Conservation (phyloP, 2,113 vertebrate species). For the Delphinus delphis region DNA sequence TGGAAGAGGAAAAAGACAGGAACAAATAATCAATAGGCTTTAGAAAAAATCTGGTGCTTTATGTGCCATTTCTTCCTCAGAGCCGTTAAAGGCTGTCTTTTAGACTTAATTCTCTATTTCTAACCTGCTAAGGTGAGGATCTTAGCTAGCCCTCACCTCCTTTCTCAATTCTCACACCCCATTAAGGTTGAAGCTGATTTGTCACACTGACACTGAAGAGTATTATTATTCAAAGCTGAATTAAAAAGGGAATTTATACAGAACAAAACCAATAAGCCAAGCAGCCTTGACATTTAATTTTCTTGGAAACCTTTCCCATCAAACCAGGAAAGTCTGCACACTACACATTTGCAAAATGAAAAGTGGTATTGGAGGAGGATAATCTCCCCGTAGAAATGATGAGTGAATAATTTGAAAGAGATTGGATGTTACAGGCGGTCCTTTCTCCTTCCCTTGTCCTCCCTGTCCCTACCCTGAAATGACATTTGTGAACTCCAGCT, state of each 20-base stretch:
- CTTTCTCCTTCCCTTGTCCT: conserved; percentile 18
- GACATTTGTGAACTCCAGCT: background rate
- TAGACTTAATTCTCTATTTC: conserved; percentile 60
- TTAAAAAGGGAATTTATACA: conserved; percentile 79
- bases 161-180: conserved; percentile 35
- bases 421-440: background rate
- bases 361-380: conserved; percentile 43
- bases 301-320: conserved; percentile 78
- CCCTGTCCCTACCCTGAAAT: background rate
- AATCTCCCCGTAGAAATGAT: conserved; percentile 25
- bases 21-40: conserved; percentile 20
- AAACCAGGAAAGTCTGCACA: conserved; percentile 60
- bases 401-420: conserved; percentile 62
- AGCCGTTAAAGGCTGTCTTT: conserved; percentile 45
- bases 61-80: conserved; percentile 44
- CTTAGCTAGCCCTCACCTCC: background rate
- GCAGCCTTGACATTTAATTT: conserved; percentile 82
- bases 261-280: conserved; percentile 79
- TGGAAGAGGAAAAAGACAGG: conserved; percentile 31
- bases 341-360: conserved; percentile 73
- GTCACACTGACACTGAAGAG: conserved; percentile 67
- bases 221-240: conserved; percentile 78
- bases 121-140: conserved; percentile 24
- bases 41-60: background rate
- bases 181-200: conserved; percentile 68